Conservation (phyloP, 2,113 vertebrate species). For the Boulengeromyrus knoepffleri region DNA sequence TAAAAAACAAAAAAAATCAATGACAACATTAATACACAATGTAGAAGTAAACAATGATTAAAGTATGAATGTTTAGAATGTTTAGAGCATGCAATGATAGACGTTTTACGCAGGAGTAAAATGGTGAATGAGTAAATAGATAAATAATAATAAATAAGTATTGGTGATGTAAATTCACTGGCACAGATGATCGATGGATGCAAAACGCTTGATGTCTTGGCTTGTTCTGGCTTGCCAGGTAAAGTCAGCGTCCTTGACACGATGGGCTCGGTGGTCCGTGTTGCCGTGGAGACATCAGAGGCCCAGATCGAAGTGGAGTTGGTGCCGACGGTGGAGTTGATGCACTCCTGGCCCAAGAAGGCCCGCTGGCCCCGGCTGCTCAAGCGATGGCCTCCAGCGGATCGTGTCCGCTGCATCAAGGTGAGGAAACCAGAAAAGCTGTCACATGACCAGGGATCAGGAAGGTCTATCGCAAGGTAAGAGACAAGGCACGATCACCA, state of each 20-base stretch:
- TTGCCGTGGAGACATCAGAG: slow-evolving; percentile 65
- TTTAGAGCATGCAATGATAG: not conserved
- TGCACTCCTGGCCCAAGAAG: slow-evolving; percentile 63
- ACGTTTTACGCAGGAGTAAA: not conserved
- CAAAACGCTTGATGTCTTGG: not conserved
- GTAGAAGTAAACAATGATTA: not conserved
- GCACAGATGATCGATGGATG: not conserved
- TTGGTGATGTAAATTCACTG: not conserved
- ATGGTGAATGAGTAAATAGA: not conserved
- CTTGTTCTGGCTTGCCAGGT: slow-evolving; percentile 40
- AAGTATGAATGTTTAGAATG: no score
- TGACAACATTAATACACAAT: not conserved
- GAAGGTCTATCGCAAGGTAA: not conserved
- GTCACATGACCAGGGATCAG: not conserved
- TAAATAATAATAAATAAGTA: not conserved
- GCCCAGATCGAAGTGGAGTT: slow-evolving; percentile 66
- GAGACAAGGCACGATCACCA: not conserved
- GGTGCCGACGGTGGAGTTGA: slow-evolving; percentile 64
- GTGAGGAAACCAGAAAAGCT: slow-evolving; percentile 35
- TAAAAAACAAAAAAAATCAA: not conserved
- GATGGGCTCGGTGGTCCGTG: slow-evolving; percentile 44
- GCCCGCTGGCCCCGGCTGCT: slow-evolving; percentile 65
- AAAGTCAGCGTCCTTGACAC: slow-evolving; percentile 59
- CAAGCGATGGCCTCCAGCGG: slow-evolving; percentile 62
- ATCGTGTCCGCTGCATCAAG: slow-evolving; percentile 66